phyloP scores from a whole-genome alignment of 2,113 vertebrate genomes.

The Daboia siamensis region DNA sequence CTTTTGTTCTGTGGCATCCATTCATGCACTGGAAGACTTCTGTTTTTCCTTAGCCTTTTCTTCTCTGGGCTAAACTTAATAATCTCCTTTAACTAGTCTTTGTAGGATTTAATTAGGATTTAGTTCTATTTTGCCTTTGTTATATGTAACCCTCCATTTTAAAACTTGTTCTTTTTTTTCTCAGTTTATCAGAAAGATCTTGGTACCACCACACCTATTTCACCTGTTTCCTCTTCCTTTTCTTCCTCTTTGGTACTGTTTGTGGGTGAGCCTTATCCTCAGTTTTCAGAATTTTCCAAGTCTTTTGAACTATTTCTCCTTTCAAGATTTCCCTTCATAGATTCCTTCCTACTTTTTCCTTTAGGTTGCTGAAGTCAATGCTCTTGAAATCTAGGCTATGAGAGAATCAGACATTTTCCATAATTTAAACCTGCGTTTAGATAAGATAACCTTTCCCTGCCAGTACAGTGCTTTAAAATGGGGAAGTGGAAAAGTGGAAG shows the following conservation, averaged over 20 bases:
- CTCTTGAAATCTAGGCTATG: not conserved
- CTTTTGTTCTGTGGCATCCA: not conserved
- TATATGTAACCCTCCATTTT: not conserved
- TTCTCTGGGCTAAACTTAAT: not conserved
- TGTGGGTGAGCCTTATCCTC: not conserved
- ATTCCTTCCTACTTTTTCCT: not conserved
- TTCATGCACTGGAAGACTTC: not conserved
- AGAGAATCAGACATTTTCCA: not conserved
- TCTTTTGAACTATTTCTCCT: not conserved
- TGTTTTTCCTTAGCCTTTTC: not conserved
- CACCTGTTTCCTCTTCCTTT: not conserved
- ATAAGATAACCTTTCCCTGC: not conserved
- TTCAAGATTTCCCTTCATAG: not conserved
- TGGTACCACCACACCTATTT: not conserved
- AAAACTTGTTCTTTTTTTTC: not conserved
- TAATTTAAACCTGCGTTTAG: not conserved
- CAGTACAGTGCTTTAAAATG: not conserved
- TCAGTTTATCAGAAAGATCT: not conserved
- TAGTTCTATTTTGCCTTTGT: not conserved
- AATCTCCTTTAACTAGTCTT: not conserved
- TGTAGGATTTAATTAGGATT: not conserved
- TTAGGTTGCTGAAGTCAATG: not conserved
- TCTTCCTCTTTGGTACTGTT: not conserved
- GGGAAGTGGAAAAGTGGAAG: not conserved
- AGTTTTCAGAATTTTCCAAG: not conserved